Base-by-base conservation (phyloP, 2,888 invertebrate species). In the Eupithecia inturbata region DNA sequence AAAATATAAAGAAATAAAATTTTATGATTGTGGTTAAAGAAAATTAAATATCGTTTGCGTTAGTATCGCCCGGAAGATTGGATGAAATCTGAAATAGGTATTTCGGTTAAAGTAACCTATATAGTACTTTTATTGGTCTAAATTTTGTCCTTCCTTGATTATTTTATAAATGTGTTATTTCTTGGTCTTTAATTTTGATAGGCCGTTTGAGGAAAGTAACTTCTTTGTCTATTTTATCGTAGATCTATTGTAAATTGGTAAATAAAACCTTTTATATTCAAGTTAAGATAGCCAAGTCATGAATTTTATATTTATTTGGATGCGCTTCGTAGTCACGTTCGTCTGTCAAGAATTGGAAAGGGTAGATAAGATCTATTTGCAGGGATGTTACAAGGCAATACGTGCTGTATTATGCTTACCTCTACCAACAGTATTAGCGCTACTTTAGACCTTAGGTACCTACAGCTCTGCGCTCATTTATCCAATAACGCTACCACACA, bases 21-120 rank as follows among this genome's bases (percentile, higher is more conserved):
- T 62, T 62, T 31, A 62, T 19, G 62, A 62, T 31, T 53, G 49
- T 80, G 81, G 76, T 78, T 68, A 77, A 77, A 70, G 45, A 78
- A 83, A 75, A 84, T 84, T 82, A 74, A 39, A 39, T 39, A 39
- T 68, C 64, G 75, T 72, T 70, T 77, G 6, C 67, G 57, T n/a
- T 45, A n/a, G 69, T 64, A 36, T 67, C 67, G 53, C 63, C 71
- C 68, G 39, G 70, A n/a, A n/a, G n/a, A n/a, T 75, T 75, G 45
- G 64, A 71, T 66, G 28, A 68, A 60, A 28, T 68, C 71, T 66
- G 33, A 60, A 60, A 71, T 66, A 66, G 68, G 57, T 71, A 68
- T 67, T 71, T 62, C 68, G 26, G 63, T 60, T 12, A 12, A 3
- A 57, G 28, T 60, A 60, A 3, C 22, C n/a, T n/a, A n/a, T n/a